Base-by-base conservation (phyloP, 53 echinoderm and acorn worm genomes). In the Luidia sarsii region DNA sequence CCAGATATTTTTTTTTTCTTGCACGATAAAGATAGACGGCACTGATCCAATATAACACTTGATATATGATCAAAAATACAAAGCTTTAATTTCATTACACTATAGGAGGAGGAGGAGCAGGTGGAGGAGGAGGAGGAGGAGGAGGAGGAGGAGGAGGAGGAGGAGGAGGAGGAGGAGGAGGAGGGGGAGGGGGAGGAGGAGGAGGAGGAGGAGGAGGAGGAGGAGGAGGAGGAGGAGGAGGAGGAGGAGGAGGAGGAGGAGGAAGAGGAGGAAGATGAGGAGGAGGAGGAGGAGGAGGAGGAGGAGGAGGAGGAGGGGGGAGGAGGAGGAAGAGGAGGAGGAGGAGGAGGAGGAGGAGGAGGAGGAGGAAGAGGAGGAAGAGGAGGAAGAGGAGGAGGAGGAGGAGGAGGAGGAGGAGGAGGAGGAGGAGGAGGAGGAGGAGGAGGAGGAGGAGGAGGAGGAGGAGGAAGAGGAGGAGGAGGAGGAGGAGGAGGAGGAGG, bases 321-420 rank as follows among this genome's bases (percentile, higher is more conserved):
- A 33, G n/a, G n/a, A n/a, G n/a, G n/a, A n/a, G n/a, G n/a, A n/a
- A n/a, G n/a, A n/a, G n/a, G n/a, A n/a, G n/a, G n/a, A n/a, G n/a
- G n/a, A n/a, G n/a, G n/a, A n/a, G n/a, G n/a, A n/a, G n/a, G n/a
- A n/a, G n/a, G n/a, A n/a, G n/a, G n/a, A n/a, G n/a, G n/a, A n/a
- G n/a, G n/a, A n/a, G n/a, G n/a, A n/a, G 61, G 57, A 70, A 3
- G 61, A 57, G 37, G 33, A 39, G 59, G 71, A 70, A 41, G 69
- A 49, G 25, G 80, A 85, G 41, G 64, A 56, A 32, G 64, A 48
- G 71, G 60, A 23, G 32, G 33, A 72, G 41, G 63, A 85, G 75
- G 29, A 65, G 69, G 46, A 60, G 15, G 50, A 23, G 6, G 67
- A 54, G 4, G 56, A 53, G 29, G 48, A 31, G 3, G 39, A 56